Conservation (phyloP, 2,797 vertebrate species). For the Paramormyrops hopkinsi region DNA sequence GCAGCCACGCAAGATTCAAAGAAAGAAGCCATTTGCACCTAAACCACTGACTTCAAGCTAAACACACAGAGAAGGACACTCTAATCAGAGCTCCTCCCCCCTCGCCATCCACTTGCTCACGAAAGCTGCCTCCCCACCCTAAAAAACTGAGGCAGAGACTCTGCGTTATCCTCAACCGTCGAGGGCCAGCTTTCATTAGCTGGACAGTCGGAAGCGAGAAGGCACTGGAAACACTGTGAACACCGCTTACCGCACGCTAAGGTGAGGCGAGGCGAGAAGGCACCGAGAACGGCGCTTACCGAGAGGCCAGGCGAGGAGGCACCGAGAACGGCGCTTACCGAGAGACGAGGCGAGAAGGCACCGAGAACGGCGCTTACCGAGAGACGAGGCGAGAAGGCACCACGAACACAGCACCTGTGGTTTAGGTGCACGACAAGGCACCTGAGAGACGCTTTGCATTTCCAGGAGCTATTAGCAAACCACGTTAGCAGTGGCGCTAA, state of each 20-base stretch:
- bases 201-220: background rate
- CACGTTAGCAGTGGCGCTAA: slow-evolving; percentile 32
- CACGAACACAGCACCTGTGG: background rate
- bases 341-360: no score
- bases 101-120: background rate
- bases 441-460: slow-evolving; percentile 13
- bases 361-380: background rate
- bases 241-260: slow-evolving; percentile 23
- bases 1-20: background rate
- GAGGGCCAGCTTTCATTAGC: background rate
- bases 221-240: slow-evolving; percentile 21
- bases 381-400: background rate
- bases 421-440: background rate
- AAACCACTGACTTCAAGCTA: background rate
- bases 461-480: slow-evolving; percentile 29
- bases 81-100: background rate
- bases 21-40: background rate
- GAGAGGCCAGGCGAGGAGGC: background rate
- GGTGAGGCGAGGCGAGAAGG: background rate
- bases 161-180: no score
- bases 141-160: no score
- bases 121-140: background rate
- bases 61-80: background rate
- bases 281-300: background rate
- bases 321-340: background rate